Conservation (phyloP, 2,797 vertebrate genomes). For the Diplodus sargus region DNA sequence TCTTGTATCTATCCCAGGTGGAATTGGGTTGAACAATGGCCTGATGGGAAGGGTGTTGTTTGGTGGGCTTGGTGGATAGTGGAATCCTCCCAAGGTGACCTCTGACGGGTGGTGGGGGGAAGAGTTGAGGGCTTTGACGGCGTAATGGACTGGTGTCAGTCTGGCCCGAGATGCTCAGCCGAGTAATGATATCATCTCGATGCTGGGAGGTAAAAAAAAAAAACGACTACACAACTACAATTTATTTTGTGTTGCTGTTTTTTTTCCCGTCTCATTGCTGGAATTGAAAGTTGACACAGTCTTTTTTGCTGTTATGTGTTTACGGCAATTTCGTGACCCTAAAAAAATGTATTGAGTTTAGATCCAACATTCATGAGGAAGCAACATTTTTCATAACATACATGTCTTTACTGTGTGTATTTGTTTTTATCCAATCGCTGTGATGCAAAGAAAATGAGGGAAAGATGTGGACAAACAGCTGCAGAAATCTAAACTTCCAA, state of each 20-base stretch:
- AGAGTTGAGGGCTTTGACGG: constrained; percentile 70
- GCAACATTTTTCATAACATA: background rate
- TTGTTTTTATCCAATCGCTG: constrained; percentile 2
- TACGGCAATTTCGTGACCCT: constrained; percentile 7
- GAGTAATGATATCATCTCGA: constrained; percentile 70
- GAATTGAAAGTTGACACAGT: constrained; percentile 42
- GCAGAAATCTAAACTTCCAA: too few species aligned
- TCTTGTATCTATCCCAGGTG: constrained; percentile 78
- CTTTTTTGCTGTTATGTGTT: constrained; percentile 24
- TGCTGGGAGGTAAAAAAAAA: constrained; percentile 44
- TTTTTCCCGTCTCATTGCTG: constrained; percentile 29
- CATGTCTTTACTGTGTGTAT: background rate
- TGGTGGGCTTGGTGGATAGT: constrained; percentile 65
- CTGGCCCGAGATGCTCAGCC: constrained; percentile 64
- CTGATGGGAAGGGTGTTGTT: constrained; percentile 76
- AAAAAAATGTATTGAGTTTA: background rate
- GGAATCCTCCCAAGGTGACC: constrained; percentile 82
- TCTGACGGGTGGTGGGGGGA: constrained; percentile 51
- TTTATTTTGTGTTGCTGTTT: constrained; percentile 41
- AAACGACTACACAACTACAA: constrained; percentile 9
- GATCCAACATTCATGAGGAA: constrained; percentile 12
- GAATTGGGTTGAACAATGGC: constrained; percentile 79
- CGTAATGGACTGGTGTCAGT: constrained; percentile 78
- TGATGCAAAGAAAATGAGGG: background rate
- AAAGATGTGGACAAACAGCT: background rate